Evolutionary conservation across 2,888 invertebrate species (phyloP), one percentile per base, ranked within the genome.

Genomic region (Drosophila kanekoi): DNA sequence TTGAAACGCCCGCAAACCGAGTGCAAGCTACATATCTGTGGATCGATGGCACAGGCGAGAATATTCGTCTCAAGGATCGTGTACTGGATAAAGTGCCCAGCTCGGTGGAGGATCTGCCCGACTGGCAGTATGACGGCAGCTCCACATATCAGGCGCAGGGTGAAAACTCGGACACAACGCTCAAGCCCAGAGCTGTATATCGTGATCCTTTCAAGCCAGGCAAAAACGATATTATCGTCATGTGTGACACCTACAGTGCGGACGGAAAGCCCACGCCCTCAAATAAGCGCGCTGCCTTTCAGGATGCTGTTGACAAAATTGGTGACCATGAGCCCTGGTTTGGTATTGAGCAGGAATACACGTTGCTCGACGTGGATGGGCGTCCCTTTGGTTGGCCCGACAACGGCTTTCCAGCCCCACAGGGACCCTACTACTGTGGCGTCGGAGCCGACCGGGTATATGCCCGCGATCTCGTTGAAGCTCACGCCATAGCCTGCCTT

Each of bases 361-460:
- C 93, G 2, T 84, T 95, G 23, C 89, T 94, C 45, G 94, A 94
- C 79, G 90, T 93, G 20, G 93, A 94, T 78, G 93, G 93, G 0
- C 93, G 95, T 47, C 96, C 96, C 0, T 94, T 95, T 51, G 96
- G 96, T 14, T 96, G 96, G 96, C 96, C 96, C 0, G 92, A 93
- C 11, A 94, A 94, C 28, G 94, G 94, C 0, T 95, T 94, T 83
- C 96, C 96, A 0, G 95, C 94, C 0, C 95, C 95, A 0, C 94
- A 95, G 33, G 96, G 96, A 1, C 96, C 96, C 0, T 97, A 97
- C 92, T 97, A 97, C 91, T 97, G 97, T 89, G 96, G 96, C 38
- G 96, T 96, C 1, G 97, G 97, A 6, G 95, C 96, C 0, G 94
- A 95, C 86, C 95, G 94, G 79, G 96, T 96, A 6, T 96, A 95